A percentile compares a stretch with the other conserved stretches of the same genome.
Evolutionary conservation across 2,113 vertebrate genomes (phyloP).

Genomic region (Porphyrio hochstetteri): DNA sequence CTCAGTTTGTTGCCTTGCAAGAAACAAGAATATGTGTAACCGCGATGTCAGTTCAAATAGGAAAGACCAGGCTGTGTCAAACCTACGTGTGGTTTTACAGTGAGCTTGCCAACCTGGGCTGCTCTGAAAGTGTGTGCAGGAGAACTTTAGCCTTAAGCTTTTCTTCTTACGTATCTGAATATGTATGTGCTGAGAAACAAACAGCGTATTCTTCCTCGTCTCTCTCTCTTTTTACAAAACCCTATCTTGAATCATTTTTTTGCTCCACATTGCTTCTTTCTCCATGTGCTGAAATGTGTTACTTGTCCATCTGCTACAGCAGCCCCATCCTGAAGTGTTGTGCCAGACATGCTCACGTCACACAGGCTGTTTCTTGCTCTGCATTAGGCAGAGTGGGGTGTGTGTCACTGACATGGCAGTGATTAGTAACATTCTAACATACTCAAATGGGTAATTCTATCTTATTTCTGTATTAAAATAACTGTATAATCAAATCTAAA

Average conservation of each 20-base stretch:
- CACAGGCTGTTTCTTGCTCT: background rate
- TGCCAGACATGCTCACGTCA: background rate
- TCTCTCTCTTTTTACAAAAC: background rate
- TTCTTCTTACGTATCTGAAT: background rate
- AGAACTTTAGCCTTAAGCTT: background rate
- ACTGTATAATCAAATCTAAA: background rate
- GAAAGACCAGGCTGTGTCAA: background rate
- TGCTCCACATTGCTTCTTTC: background rate
- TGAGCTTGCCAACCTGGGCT: background rate
- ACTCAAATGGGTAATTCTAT: background rate
- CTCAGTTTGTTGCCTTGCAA: background rate
- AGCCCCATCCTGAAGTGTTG: background rate
- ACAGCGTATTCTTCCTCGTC: background rate
- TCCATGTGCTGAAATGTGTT: background rate
- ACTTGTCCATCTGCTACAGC: background rate
- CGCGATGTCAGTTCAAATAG: background rate
- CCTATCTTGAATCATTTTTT: background rate
- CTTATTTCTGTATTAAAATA: background rate
- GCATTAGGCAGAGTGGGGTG: rapidly evolving
- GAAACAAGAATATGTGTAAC: background rate
- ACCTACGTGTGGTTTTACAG: background rate
- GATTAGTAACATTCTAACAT: background rate
- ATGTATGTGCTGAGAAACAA: background rate
- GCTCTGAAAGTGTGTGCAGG: background rate
- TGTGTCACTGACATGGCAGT: rapidly evolving